Percentiles rank a stretch among this genome's conserved stretches.
phyloP scores from a whole-genome alignment of 2,888 invertebrate genomes.

The Caenorhabditis sp. region DNA sequence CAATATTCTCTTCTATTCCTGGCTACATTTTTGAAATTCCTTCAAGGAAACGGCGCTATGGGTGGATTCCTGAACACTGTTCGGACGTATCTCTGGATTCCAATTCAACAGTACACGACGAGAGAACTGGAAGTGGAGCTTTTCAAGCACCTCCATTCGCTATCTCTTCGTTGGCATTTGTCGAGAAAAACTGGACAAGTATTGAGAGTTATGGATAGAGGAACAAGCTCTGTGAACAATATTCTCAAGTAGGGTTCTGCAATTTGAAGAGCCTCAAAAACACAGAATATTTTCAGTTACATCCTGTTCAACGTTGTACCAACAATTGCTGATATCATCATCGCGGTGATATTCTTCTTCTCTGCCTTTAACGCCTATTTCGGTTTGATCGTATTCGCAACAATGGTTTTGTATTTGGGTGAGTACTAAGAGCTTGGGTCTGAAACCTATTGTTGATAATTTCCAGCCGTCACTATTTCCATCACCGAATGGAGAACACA shows the following conservation, averaged over 20 bases:
- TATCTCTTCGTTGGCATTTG: constrained; percentile 96
- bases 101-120: constrained; percentile 95
- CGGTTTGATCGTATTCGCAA: constrained; percentile 94
- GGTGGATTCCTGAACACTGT: constrained; percentile 92
- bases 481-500: constrained; percentile 99
- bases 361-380: constrained; percentile 94
- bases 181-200: constrained; percentile 97
- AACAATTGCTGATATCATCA: constrained; percentile 93
- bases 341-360: constrained; percentile 94
- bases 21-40: constrained; percentile 92
- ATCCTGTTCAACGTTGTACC: constrained; percentile 92
- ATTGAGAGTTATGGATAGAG: constrained; percentile 95
- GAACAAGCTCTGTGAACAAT: constrained; percentile 96
- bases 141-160: constrained; percentile 80
- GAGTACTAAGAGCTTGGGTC: constrained; percentile 85
- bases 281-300: constrained; percentile 63
- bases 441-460: background rate
- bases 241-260: constrained; percentile 87
- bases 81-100: constrained; percentile 94
- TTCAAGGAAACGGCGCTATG: constrained; percentile 92
- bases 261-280: background rate
- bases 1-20: constrained; percentile 94
- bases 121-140: constrained; percentile 89
- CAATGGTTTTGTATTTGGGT: constrained; percentile 95
- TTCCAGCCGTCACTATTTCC: constrained; percentile 89